These are phyloP conservation scores for Ceriagrion tenellum DNA, from an alignment of 2,888 invertebrate species.

Conservation along the genomic window DNA sequence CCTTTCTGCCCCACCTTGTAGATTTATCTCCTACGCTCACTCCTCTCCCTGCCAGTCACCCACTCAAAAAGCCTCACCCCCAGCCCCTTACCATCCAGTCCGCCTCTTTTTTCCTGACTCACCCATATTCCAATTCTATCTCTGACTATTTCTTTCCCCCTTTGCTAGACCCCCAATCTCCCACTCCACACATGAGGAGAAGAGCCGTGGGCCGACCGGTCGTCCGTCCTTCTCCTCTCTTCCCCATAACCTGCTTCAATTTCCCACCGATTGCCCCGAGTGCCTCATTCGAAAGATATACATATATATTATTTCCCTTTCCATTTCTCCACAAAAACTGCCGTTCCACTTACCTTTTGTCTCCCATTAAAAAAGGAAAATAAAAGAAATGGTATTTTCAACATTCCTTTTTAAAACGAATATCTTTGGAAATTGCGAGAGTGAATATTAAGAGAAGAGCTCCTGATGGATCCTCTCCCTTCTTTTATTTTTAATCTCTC, in stretches of 20 bases:
- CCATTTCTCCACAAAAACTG: not conserved
- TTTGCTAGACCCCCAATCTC: not conserved
- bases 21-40: not conserved
- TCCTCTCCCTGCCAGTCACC: not conserved
- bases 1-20: not conserved
- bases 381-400: not conserved
- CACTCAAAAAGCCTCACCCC: not conserved
- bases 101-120: not conserved
- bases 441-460: not conserved
- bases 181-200: not conserved
- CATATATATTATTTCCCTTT: not conserved
- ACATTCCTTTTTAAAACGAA: not conserved
- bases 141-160: not conserved
- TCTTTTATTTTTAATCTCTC: not conserved
- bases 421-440: not conserved
- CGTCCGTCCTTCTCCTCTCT: not conserved
- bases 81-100: no score
- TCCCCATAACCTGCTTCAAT: conserved; percentile 8
- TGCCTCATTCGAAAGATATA: not conserved
- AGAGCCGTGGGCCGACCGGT: no score
- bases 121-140: not conserved
- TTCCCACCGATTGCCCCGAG: not conserved
- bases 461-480: not conserved
- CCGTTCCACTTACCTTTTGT: not conserved
- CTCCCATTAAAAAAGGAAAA: not conserved